These are phyloP conservation scores for Plecturocebus donacophilus DNA, from an alignment of 2,113 vertebrate species.

Conservation along the genomic window DNA sequence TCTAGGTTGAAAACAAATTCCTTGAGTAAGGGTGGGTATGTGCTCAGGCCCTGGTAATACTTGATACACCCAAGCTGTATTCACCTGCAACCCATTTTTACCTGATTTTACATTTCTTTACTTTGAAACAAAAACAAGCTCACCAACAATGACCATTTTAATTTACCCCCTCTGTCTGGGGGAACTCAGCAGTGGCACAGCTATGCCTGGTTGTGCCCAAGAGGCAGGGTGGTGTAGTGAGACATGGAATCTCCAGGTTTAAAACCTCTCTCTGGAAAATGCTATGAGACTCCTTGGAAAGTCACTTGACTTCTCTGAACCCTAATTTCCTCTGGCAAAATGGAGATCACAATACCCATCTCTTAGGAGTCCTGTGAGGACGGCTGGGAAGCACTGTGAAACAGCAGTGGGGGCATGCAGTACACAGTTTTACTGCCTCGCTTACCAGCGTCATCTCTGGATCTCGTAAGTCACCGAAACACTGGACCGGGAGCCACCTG, in stretches of 20 bases:
- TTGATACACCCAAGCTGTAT: background rate
- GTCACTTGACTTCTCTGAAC: background rate
- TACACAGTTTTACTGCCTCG: background rate
- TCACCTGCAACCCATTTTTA: background rate
- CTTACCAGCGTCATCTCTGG: background rate
- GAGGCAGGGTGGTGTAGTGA: background rate
- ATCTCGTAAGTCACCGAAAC: background rate
- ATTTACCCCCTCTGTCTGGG: background rate
- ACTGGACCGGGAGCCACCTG: background rate
- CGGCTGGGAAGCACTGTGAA: background rate
- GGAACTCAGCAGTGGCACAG: background rate
- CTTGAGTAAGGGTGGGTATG: background rate
- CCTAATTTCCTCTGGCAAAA: background rate
- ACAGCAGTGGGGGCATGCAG: background rate
- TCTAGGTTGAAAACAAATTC: constrained; percentile 29
- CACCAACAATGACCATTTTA: background rate
- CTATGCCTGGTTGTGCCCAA: background rate
- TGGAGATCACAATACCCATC: background rate
- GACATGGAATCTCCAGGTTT: background rate
- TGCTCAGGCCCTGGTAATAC: background rate
- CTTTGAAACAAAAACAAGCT: constrained; percentile 50
- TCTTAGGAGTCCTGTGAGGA: background rate
- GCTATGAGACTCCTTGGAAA: background rate
- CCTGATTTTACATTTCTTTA: background rate
- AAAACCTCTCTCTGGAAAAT: background rate